Evolutionary conservation across 2,113 vertebrate species (phyloP).

Genomic region (Ceratotherium simum): DNA sequence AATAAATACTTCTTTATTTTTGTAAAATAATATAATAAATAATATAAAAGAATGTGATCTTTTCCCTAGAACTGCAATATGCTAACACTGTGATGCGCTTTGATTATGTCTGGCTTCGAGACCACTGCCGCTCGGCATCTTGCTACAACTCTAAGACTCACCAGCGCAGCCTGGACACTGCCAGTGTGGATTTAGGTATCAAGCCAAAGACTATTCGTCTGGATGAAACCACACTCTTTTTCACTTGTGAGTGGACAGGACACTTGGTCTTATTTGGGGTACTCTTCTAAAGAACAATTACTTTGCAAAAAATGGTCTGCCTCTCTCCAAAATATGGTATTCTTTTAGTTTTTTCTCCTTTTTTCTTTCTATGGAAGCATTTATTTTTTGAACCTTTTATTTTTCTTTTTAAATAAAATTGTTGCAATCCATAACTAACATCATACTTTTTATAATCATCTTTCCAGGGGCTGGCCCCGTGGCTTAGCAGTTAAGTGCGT

Average conservation of each 20-base stretch:
- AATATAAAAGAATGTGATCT: neutral
- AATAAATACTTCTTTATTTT: neutral
- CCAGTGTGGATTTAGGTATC: slow-evolving; percentile 91
- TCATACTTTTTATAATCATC: neutral
- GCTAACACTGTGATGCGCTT: slow-evolving; percentile 88
- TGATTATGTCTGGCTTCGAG: slow-evolving; percentile 95
- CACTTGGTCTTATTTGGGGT: neutral
- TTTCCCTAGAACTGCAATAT: slow-evolving; percentile 88
- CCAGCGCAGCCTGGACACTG: slow-evolving; percentile 95
- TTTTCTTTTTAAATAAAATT: slow-evolving; percentile 18
- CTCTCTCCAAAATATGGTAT: neutral
- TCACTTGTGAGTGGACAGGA: slow-evolving; percentile 92
- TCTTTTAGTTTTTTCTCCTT: neutral
- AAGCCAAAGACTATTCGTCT: slow-evolving; percentile 87
- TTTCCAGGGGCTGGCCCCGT: too few species aligned
- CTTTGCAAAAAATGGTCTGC: neutral
- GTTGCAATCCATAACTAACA: neutral
- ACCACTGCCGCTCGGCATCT: slow-evolving; percentile 93
- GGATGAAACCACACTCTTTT: slow-evolving; percentile 88
- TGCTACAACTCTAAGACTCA: slow-evolving; percentile 93
- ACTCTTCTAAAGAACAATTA: slow-evolving; percentile 29
- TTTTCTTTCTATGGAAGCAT: slow-evolving; percentile 25
- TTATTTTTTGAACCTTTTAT: neutral
- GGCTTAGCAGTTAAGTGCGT: too few species aligned
- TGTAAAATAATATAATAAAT: neutral